Evolutionary conservation across 2,888 invertebrate genomes (phyloP), one percentile per base, ranked within the genome.

Genomic region (Sericinus montela): DNA sequence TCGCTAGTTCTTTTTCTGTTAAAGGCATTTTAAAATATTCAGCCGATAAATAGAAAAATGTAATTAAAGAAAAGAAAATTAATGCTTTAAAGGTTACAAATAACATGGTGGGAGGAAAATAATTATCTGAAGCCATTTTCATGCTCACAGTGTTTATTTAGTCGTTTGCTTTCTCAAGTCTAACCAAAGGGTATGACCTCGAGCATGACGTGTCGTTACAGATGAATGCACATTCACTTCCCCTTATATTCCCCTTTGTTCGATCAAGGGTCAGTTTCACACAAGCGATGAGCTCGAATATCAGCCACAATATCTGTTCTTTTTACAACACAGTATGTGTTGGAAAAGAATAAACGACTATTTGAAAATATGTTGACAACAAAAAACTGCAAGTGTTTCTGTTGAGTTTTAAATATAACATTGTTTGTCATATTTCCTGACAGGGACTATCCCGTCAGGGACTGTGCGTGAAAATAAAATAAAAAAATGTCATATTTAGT

Each of bases 181-280:
- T 57, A 52, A 52, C 63, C 60, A 62, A 78, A 78, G 85, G 83
- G 74, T 82, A 80, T 66, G 84, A 84, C 83, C 85, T 77, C 75
- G 74, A 56, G 58, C 64, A 70, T 83, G 83, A 84, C 85, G 85
- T 84, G 82, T 83, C 70, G 67, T 57, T 59, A 65, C 78, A 75
- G 79, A 83, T 85, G 86, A 86, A 85, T 84, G 86, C 81, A 80
- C 79, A 78, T 56, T 72, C 68, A 64, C 74, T 70, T 65, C 55
- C 58, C 55, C 59, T 50, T 15, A 14, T n/a, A 34, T 15, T 60
- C 56, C 68, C 66, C 56, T 54, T 49, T 32, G 50, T 59, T 59
- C 64, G 53, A 65, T 62, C 59, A 60, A 62, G 68, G 75, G 75
- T 72, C 76, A 78, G 65, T 69, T 71, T 69, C 70, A 63, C 60